Evolutionary conservation across 2,888 invertebrate species (phyloP).

Genomic region (Piscicola geometra): DNA sequence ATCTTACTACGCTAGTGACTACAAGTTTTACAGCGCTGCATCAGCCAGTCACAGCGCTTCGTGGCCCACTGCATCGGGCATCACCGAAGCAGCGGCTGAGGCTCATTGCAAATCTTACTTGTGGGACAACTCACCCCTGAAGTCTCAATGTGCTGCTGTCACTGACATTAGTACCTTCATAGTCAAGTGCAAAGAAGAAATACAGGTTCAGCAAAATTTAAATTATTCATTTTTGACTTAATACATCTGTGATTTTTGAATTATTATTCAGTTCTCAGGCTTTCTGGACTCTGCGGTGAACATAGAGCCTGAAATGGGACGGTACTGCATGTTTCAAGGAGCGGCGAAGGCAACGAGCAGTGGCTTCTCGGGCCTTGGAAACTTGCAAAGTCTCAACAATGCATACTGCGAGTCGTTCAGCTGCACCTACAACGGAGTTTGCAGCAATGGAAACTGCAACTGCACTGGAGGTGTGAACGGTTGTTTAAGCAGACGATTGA

Average conservation of each 20-base stretch:
- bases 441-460: neutral
- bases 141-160: slow-evolving; percentile 18
- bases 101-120: slow-evolving; percentile 1
- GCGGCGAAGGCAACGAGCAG: neutral
- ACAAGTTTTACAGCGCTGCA: slow-evolving; percentile 7
- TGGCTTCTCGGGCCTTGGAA: slow-evolving; percentile 11
- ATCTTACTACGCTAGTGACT: neutral
- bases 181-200: slow-evolving; percentile 17
- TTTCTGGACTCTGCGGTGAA: slow-evolving; percentile 16
- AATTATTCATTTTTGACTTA: neutral
- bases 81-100: slow-evolving; percentile 24
- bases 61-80: slow-evolving; percentile 20
- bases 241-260: neutral
- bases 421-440: slow-evolving; percentile 21
- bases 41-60: neutral
- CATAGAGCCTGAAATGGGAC: slow-evolving; percentile 28
- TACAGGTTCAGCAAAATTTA: slow-evolving; percentile 15
- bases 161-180: slow-evolving; percentile 15
- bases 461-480: neutral
- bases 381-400: neutral
- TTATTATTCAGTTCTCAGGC: slow-evolving; percentile 11
- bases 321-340: slow-evolving; percentile 17
- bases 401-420: slow-evolving; percentile 28
- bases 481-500: no score
- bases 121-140: slow-evolving; percentile 26